Base-by-base conservation (phyloP, 2,888 invertebrate genomes). In the Lepidonotus clava region DNA sequence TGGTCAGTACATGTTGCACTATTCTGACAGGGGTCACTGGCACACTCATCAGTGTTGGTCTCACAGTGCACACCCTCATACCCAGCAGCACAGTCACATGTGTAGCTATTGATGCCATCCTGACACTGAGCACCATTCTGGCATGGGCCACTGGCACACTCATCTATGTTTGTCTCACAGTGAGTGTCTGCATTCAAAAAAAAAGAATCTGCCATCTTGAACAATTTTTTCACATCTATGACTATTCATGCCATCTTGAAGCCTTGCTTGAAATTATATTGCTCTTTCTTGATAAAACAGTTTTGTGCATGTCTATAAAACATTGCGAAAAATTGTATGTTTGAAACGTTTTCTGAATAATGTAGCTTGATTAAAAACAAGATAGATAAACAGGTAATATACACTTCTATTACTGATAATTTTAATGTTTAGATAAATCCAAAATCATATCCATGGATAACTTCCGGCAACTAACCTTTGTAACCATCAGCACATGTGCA, bases 111-210 rank as follows among this genome's bases (percentile, higher is more conserved):
- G 66, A 80, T n/a, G 1, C 67, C 56, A 56, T 86, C 98, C 66
- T 88, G 85, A 93, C 98, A 98, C 71, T 96, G 96, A 40, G 98
- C 98, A 0, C 97, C 97, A 92, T 98, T 98, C 93, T 97, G 98
- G 93, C 98, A 98, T 41, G 98, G 98, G 90, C 97, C 97, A n/a
- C 98, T 98, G 5, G 97, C 97, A 67, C 90, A 90, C 84, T 90
- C 90, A 83, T 90, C 87, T 36, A 89, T 87, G 32, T 90, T 85
- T 21, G 38, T 86, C 38, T 87, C 85, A 87, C 89, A 89, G 51
- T 80, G 21, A 18, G 40, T 51, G 14, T 88, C 90, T 28, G 46
- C 53, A 53, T 76, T 87, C 1, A 88, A 88, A 0, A 83, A 36
- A 21, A 51, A 6, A 85, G 89, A 89, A n/a, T n/a, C n/a, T n/a